A percentile compares a stretch with the other conserved stretches of the same genome.
Conservation (phyloP, 2,888 invertebrate species). For the Cartodere bifasciata region DNA sequence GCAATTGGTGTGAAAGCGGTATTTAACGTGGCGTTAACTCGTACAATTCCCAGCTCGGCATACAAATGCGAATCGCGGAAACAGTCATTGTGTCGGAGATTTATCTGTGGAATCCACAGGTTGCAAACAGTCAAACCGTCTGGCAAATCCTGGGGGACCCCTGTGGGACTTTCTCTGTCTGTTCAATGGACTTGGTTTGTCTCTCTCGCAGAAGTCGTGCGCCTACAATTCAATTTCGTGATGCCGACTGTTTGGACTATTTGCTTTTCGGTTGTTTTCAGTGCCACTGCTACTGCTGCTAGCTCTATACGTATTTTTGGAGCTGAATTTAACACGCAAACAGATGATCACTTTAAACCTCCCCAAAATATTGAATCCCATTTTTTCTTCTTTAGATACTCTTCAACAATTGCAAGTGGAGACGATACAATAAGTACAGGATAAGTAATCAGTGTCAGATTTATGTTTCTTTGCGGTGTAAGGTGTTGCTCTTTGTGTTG, state of each 20-base stretch:
- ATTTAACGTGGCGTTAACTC: conserved; percentile 14
- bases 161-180: conserved; percentile 28
- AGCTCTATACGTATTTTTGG: conserved; percentile 13
- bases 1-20: conserved; percentile 12
- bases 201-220: conserved; percentile 31
- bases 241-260: conserved; percentile 24
- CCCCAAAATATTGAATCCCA: too few relatives aligned
- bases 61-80: conserved; percentile 22
- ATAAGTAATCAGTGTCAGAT: too few relatives aligned
- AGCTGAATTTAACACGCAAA: too few relatives aligned
- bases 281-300: too few relatives aligned
- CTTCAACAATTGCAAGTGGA: too few relatives aligned
- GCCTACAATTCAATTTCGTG: conserved; percentile 26
- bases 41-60: conserved; percentile 14
- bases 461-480: too few relatives aligned
- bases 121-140: conserved; percentile 31
- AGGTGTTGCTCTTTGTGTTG: conserved; percentile 23
- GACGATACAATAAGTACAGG: too few relatives aligned
- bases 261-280: conserved; percentile 4
- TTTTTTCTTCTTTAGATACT: too few relatives aligned
- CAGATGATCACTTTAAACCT: too few relatives aligned
- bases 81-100: conserved; percentile 28
- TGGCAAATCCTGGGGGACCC: conserved; percentile 28
- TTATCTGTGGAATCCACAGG: conserved; percentile 36
- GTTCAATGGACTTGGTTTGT: conserved; percentile 27